Conservation (phyloP, 2,888 invertebrate species). For the Hirtodrosophila alboralis region DNA sequence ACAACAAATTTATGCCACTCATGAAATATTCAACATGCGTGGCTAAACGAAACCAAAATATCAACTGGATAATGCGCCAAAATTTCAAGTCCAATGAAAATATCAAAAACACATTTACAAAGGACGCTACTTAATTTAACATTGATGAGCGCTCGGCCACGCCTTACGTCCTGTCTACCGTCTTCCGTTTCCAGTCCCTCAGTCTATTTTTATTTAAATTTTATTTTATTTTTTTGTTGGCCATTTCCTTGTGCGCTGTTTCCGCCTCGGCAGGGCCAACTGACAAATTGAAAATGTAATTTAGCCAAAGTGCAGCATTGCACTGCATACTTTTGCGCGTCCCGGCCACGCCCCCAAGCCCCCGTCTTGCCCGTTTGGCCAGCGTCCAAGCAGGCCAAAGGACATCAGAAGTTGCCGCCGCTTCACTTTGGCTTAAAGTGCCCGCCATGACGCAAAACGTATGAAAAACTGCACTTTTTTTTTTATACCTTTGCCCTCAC, state of each 20-base stretch:
- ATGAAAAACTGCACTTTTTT: constrained; percentile 51
- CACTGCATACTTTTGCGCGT: constrained; percentile 55
- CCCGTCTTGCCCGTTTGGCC: constrained; percentile 40
- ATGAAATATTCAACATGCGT: constrained; percentile 68
- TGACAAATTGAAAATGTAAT: constrained; percentile 78
- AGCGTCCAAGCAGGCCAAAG: constrained; percentile 52
- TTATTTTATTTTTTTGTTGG: constrained; percentile 32
- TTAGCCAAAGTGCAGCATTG: constrained; percentile 72
- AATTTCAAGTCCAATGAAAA: constrained; percentile 55
- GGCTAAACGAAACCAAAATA: constrained; percentile 36
- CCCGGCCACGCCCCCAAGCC: constrained; percentile 20
- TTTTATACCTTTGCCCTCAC: constrained; percentile 19
- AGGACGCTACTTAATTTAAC: constrained; percentile 51
- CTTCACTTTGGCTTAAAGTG: constrained; percentile 45
- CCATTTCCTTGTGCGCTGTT: constrained; percentile 46
- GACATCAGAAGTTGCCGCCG: constrained; percentile 32
- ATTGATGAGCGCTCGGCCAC: constrained; percentile 34
- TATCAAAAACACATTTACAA: constrained; percentile 70
- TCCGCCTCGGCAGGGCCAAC: constrained; percentile 38
- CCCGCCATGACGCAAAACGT: constrained; percentile 53
- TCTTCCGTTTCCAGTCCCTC: neutral
- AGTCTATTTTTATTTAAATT: constrained; percentile 24
- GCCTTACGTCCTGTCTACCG: constrained; percentile 9
- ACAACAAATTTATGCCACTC: constrained; percentile 59
- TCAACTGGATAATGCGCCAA: constrained; percentile 52